Percentiles rank a stretch among this genome's conserved stretches.
Evolutionary conservation across 2,888 invertebrate species (phyloP).

Genomic region (Drosophila paranaensis): DNA sequence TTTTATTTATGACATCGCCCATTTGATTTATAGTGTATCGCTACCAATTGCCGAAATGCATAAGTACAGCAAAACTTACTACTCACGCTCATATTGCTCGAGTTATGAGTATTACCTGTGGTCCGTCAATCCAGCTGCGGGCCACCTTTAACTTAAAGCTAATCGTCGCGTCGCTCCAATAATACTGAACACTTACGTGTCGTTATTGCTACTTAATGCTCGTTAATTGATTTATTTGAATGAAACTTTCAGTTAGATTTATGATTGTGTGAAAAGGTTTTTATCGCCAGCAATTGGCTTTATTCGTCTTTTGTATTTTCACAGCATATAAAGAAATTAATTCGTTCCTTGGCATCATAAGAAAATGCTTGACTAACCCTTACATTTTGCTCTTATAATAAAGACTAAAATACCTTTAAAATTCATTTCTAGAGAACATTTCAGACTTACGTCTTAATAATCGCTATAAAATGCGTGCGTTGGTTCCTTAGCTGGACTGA

Average conservation of each 20-base stretch:
- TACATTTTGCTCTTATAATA: too few relatives aligned
- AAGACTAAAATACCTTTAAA: too few relatives aligned
- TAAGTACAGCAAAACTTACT: conserved; percentile 19
- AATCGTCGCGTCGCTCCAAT: conserved; percentile 47
- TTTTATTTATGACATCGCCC: conserved; percentile 62
- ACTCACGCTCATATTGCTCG: conserved; percentile 30
- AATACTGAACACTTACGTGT: conserved; percentile 22
- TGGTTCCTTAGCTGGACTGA: too few relatives aligned
- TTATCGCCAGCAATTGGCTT: conserved; percentile 18
- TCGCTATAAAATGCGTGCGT: too few relatives aligned
- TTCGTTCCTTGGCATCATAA: conserved; percentile 7
- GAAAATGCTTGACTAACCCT: conserved; percentile 7
- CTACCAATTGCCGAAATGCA: conserved; percentile 57
- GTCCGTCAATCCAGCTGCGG: conserved; percentile 2
- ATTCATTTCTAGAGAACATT: too few relatives aligned
- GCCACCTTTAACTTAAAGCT: conserved; percentile 48
- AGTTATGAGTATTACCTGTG: conserved; percentile 11
- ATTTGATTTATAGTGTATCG: conserved; percentile 64
- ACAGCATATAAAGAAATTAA: not conserved
- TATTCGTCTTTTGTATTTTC: not conserved
- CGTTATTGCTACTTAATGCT: conserved; percentile 56
- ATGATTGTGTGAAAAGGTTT: conserved; percentile 75
- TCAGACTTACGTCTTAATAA: too few relatives aligned
- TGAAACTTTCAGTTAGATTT: conserved; percentile 62
- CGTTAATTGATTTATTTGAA: conserved; percentile 66